Percentiles rank a stretch among this genome's conserved stretches.
phyloP scores from a whole-genome alignment of 2,797 vertebrate genomes.

The Propithecus perrieri region DNA sequence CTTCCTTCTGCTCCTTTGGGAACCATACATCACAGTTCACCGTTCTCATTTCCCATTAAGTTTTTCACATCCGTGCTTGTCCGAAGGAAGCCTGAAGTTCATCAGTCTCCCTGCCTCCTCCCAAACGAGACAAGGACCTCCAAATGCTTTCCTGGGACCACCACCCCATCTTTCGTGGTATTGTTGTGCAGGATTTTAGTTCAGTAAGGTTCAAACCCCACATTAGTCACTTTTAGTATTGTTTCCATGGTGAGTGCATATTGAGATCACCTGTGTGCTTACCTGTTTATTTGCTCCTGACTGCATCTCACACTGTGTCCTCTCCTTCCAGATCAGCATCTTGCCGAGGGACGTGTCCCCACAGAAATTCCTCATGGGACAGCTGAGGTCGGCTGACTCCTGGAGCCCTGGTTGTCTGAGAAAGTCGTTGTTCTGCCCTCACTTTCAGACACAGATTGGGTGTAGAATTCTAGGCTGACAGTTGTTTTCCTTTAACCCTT shows the following conservation, averaged over 20 bases:
- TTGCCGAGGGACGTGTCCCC: neutral
- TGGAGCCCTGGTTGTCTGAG: neutral
- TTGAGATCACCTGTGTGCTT: neutral
- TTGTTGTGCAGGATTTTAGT: neutral
- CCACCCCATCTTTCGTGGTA: neutral
- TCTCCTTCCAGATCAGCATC: neutral
- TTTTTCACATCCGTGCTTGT: neutral
- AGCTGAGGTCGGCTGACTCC: neutral
- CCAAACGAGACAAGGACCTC: neutral
- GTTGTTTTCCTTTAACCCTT: neutral
- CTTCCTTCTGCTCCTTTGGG: neutral
- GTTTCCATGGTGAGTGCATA: neutral
- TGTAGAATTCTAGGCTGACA: neutral
- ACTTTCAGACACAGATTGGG: accelerated
- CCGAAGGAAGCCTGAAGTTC: neutral
- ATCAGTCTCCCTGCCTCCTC: neutral
- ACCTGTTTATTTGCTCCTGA: neutral
- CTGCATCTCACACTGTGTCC: accelerated
- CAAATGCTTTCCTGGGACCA: neutral
- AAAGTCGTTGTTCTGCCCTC: neutral
- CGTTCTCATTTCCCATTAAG: neutral
- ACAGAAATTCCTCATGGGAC: accelerated
- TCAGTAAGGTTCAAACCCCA: neutral
- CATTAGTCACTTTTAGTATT: too few relatives aligned
- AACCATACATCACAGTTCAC: accelerated